Evolutionary conservation across 2,113 vertebrate genomes (phyloP), one percentile per base, ranked within the genome.

Genomic region (Nothobranchius kuhntae): DNA sequence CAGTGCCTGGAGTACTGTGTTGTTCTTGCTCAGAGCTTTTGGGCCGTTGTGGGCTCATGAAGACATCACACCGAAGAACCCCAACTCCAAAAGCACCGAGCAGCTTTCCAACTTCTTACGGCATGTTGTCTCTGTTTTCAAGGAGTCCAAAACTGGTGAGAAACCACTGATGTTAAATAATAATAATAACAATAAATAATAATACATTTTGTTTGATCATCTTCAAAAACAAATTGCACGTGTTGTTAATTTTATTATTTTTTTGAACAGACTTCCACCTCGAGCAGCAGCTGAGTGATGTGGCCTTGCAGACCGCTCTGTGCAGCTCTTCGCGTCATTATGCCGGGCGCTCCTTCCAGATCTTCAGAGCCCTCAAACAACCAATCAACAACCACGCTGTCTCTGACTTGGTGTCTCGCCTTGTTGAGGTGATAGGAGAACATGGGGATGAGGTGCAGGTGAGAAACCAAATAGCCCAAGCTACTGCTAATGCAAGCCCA

Each of bases 361-460:
- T 99, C 79, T 98, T 99, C 85, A 90, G 98, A 69, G 96, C 97
- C 4, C 93, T 99, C 63, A 95, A 95, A 61, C 97, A 99, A 65
- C 98, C 98, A 0, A 94, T 99, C 57, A 98, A 96, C 55, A 95
- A 96, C 38, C 97, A 98, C 0, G 96, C 96, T 0, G 91, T 99
- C 45, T 95, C 97, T 14, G 97, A 99, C 86, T 92, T 99, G 73
- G 93, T 99, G 13, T 99, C 98, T 0, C 95, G 97, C 38, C 75
- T 99, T 55, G 97, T 99, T 4, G 98, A 99, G 90, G 96, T 99
- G 85, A 96, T 99, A 24, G 98, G 96, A 78, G 97, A 99, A 71
- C 96, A 98, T 0, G 97, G 97, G 30, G 98, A 99, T 68, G 98
- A 99, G 84, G 96, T 98, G 85, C 97, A 99, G 96, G 98, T 98